Evolutionary conservation across 1,140 invertebrate genomes (phyloP).

Genomic region (Hyles vespertilio): DNA sequence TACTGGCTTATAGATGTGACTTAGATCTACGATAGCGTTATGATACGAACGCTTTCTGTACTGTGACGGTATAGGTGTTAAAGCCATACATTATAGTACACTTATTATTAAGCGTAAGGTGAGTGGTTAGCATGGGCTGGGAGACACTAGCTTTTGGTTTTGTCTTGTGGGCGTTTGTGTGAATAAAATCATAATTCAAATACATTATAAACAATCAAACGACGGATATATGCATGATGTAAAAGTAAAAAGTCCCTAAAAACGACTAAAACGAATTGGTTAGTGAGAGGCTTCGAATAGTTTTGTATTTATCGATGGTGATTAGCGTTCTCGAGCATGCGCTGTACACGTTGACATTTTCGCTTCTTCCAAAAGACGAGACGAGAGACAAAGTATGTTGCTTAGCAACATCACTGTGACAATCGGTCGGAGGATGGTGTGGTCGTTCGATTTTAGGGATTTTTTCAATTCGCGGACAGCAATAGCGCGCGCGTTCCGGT

Average conservation of each 20-base stretch:
- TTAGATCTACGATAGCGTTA: background rate
- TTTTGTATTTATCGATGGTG: conserved; percentile 52
- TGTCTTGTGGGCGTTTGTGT: conserved; percentile 51
- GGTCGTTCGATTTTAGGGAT: conserved; percentile 40
- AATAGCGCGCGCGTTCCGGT: conserved; percentile 1
- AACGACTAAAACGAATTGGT: conserved; percentile 28
- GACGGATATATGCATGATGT: conserved; percentile 27
- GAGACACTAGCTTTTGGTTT: conserved; percentile 65
- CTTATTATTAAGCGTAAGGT: conserved; percentile 23
- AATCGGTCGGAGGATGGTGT: conserved; percentile 73
- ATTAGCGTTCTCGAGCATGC: conserved; percentile 68
- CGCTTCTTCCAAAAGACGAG: conserved; percentile 57
- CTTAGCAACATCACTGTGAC: conserved; percentile 42
- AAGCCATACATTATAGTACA: background rate
- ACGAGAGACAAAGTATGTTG: conserved; percentile 36
- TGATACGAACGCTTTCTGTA: too few species aligned
- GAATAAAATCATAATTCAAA: conserved; percentile 18
- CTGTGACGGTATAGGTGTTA: background rate
- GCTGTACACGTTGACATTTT: conserved; percentile 70
- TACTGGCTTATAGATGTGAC: conserved; percentile 1
- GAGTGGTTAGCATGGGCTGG: conserved; percentile 57
- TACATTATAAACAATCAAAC: background rate
- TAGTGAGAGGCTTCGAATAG: conserved; percentile 47
- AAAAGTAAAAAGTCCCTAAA: conserved; percentile 31
- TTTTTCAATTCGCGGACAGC: conserved; percentile 10